Base-by-base conservation (phyloP, 1,140 invertebrate species). In the Scaptomyza graminum region DNA sequence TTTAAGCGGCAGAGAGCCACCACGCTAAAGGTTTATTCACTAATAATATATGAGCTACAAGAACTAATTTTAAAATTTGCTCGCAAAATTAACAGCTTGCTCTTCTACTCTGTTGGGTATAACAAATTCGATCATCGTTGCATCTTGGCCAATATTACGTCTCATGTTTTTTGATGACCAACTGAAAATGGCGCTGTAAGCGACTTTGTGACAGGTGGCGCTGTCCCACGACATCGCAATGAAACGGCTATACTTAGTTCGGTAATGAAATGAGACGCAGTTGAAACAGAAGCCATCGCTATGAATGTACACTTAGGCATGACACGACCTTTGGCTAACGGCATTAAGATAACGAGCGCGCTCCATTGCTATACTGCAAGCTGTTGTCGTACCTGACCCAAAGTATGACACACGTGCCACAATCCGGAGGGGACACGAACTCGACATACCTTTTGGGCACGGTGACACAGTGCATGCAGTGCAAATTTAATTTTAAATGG, bases 401-500 rank as follows among this genome's bases (percentile, higher is more conserved):
- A 44, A 22, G 12, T 12, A 34, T 22, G 39, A 49, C 11, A 49
- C 59, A 69, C 66, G 57, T 69, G 66, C 39, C 50, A 44, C 66
- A 69, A 34, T 22, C 28, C 7, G 28, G 28, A 16, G 16, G 13
- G 18, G 60, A 34, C 50, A 62, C 57, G 65, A 54, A 62, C 57
- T 37, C 28, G 8, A 12, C 49, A 22, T 25, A 31, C 18, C 18
- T 47, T 47, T 47, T 12, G 18, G 46, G 11, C 31, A 34, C 18
- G 15, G 5, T 55, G 22, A 44, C 31, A 11, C 49, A 34, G 34
- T 55, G 34, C 52, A 70, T 64, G 51, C 43, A 55, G 28, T 25
- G 43, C 43, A 70, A 70, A 73, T 68, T 68, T 43, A 62, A 72
- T 72, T 76, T 71, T 50, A 75, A 75, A 61, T 34, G 22, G 16